These are phyloP conservation scores for Parauchenoglanis punctatus DNA, from an alignment of 2,797 vertebrate species.

Conservation along the genomic window DNA sequence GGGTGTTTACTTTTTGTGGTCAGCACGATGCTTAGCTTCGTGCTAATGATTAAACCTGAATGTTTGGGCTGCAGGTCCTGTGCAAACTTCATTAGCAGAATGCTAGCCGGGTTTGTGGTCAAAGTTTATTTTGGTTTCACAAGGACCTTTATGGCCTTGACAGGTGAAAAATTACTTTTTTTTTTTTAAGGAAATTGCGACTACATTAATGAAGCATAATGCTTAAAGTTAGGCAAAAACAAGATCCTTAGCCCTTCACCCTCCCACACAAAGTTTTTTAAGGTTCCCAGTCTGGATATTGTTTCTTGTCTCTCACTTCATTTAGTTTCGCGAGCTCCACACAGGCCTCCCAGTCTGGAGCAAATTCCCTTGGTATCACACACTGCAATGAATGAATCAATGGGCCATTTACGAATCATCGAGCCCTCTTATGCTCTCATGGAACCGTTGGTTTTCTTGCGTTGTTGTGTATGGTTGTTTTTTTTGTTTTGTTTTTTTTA, in stretches of 20 bases:
- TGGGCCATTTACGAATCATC: conserved; percentile 19
- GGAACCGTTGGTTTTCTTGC: conserved; percentile 21
- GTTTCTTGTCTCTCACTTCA: conserved; percentile 20
- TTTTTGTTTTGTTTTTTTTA: conserved; percentile 46
- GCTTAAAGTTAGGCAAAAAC: not conserved
- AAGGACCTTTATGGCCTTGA: not conserved
- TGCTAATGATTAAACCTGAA: conserved; percentile 62
- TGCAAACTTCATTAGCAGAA: conserved; percentile 31
- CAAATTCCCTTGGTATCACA: conserved; percentile 24
- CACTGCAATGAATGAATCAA: not conserved
- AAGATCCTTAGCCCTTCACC: not conserved
- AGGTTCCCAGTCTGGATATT: conserved; percentile 31
- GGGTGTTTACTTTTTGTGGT: conserved; percentile 62
- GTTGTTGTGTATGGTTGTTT: conserved; percentile 37
- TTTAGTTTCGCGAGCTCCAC: conserved; percentile 5
- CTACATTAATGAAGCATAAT: not conserved
- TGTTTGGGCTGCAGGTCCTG: conserved; percentile 29
- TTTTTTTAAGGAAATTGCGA: not conserved
- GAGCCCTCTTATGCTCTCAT: conserved; percentile 4
- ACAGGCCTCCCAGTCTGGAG: conserved; percentile 19
- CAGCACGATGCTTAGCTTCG: conserved; percentile 55
- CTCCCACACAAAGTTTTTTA: conserved; percentile 1
- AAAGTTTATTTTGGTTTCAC: conserved; percentile 34
- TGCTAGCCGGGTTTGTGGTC: no score
- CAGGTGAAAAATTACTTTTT: not conserved